Conservation (phyloP, 1,140 invertebrate species). For the Zaprionus africanus region DNA sequence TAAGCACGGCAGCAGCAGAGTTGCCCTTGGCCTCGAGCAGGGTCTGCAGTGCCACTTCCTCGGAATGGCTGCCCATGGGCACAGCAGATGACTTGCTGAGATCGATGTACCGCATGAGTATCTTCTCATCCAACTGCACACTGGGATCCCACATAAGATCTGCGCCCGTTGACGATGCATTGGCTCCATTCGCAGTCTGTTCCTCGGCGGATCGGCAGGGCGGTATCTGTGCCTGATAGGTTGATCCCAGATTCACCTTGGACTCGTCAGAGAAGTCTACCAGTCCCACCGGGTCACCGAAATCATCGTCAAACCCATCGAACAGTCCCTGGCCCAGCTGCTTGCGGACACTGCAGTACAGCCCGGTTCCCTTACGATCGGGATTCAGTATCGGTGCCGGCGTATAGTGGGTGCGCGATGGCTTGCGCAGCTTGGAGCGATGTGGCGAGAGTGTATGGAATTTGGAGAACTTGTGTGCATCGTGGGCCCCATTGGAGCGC, state of each 20-base stretch:
- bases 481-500: slow-evolving; percentile 84
- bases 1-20: slow-evolving; percentile 94
- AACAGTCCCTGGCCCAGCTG: slow-evolving; percentile 65
- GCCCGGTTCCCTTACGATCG: slow-evolving; percentile 92
- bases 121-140: slow-evolving; percentile 85
- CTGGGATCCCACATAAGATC: slow-evolving; percentile 94
- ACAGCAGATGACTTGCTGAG: slow-evolving; percentile 96
- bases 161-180: slow-evolving; percentile 85
- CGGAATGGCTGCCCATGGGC: slow-evolving; percentile 95
- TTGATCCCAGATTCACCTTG: slow-evolving; percentile 95
- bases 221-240: slow-evolving; percentile 95
- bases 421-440: slow-evolving; percentile 86
- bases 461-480: slow-evolving; percentile 76
- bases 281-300: slow-evolving; percentile 73
- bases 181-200: slow-evolving; percentile 31
- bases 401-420: slow-evolving; percentile 90
- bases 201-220: slow-evolving; percentile 64
- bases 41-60: slow-evolving; percentile 96
- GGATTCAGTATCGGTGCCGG: slow-evolving; percentile 97
- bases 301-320: slow-evolving; percentile 78
- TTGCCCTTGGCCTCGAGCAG: slow-evolving; percentile 94
- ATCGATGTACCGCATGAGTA: slow-evolving; percentile 89
- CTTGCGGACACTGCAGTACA: slow-evolving; percentile 87
- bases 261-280: slow-evolving; percentile 83
- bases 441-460: slow-evolving; percentile 83